Conservation (phyloP, 2,888 invertebrate genomes). For the Quadroppia sp. region DNA sequence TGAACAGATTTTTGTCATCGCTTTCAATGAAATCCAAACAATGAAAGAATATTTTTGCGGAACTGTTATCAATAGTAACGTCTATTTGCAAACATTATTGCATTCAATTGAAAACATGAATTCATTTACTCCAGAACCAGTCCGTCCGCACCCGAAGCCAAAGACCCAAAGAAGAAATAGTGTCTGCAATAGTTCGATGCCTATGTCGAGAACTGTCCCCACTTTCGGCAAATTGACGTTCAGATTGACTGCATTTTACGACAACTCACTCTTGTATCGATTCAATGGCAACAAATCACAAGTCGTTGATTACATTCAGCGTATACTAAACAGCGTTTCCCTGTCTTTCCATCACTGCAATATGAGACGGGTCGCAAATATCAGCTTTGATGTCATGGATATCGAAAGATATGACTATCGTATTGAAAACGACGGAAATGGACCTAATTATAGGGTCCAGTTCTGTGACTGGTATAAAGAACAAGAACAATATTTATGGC, state of each 20-base stretch:
- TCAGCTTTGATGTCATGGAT: not conserved
- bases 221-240: not conserved
- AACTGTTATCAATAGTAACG: too few species aligned
- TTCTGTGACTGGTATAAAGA: not conserved
- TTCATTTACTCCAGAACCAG: too few species aligned
- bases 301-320: not conserved
- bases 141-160: too few species aligned
- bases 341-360: not conserved
- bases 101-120: too few species aligned
- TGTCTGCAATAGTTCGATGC: too few species aligned
- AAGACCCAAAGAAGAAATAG: too few species aligned
- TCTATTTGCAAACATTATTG: too few species aligned
- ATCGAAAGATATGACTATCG: not conserved
- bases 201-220: too few species aligned
- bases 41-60: too few species aligned
- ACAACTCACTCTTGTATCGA: not conserved
- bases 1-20: too few species aligned
- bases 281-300: not conserved
- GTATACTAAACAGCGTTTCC: not conserved
- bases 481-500: not conserved
- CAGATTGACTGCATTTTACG: not conserved
- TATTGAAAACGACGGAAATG: not conserved
- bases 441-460: not conserved
- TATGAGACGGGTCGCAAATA: not conserved
- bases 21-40: too few species aligned